Base-by-base conservation (phyloP, 2,888 invertebrate species). In the Blera fallax region DNA sequence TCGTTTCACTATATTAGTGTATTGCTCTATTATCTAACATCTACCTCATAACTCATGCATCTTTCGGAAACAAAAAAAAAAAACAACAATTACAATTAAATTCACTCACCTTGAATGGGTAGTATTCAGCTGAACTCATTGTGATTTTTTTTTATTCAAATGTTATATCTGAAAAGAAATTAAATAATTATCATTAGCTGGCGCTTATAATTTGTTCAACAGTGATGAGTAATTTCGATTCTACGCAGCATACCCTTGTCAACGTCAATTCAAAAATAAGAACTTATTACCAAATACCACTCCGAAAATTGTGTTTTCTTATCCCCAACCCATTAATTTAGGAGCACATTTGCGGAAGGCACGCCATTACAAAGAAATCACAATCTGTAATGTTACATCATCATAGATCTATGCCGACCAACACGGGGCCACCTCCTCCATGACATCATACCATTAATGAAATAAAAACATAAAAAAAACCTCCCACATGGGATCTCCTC, bases 91-190 rank as follows among this genome's bases (percentile, higher is more conserved):
- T 16, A 21, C 24, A 24, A 24, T 24, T 4, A 34, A 34, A 34
- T 34, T 58, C 34, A 24, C n/a, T 95, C 92, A 96, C 96, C 95
- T 96, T 96, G 95, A 96, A 96, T 90, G 96, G 96, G 93, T 96
- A 96, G 93, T 96, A 96, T 93, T 96, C 96, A 90, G 96, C 95
- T 91, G 95, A 95, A 92, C 95, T 95, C 95, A 95, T 95, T 91
- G 92, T 94, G 93, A 85, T 89, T 45, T 70, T 77, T 64, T 76
- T 81, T 83, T 80, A 74, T 76, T 80, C 14, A 81, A 81, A 80
- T 40, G 24, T 74, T 84, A 50, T 69, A 79, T 76, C 87, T 87
- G 56, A 37, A 87, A 87, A 45, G 37, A 48, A 67, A 54, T 52
- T 60, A 24, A 16, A 37, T 32, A 54, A 48, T 32, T 27, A 67